Evolutionary conservation across 2,113 vertebrate genomes (phyloP).

Genomic region (chimpanzee (Pan troglodytes)): NHGRI_mPanTro3-v2.1_pri NC_086015.1:31533001-31533500

Average conservation of each 20-base stretch:
- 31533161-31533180: background rate
- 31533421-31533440: conserved; percentile 45
- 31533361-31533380: conserved; percentile 71
- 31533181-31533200: background rate
- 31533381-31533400: conserved; percentile 55
- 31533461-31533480: conserved; percentile 29
- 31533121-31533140: background rate
- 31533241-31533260: background rate
- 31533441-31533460: conserved; percentile 51
- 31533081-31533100: background rate
- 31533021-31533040: background rate
- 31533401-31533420: conserved; percentile 64
- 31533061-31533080: background rate
- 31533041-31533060: background rate
- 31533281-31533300: conserved; percentile 21
- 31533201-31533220: background rate
- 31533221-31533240: background rate
- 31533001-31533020: background rate
- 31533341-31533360: conserved; percentile 75
- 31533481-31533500: background rate
- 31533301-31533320: conserved; percentile 42
- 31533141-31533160: background rate
- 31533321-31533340: conserved; percentile 69
- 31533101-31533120: background rate
- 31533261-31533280: background rate